Evolutionary conservation across 2,888 invertebrate genomes (phyloP).

Genomic region (Synergus itoensis): DNA sequence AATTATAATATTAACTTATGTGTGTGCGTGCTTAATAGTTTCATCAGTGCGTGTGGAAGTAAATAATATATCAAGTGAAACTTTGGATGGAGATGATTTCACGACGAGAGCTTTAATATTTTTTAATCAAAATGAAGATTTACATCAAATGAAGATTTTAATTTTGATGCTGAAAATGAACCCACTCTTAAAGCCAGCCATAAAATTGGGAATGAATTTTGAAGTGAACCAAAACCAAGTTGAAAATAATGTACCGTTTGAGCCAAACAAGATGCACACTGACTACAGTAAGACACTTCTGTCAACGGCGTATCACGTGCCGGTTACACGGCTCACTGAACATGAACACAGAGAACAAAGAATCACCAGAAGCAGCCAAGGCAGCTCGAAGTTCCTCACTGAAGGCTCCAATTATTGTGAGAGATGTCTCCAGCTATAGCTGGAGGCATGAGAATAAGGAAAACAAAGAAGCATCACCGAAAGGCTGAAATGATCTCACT

Average conservation of each 20-base stretch:
- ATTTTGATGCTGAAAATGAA: no score
- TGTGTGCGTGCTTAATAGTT: no score
- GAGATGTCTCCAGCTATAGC: slow-evolving; percentile 36
- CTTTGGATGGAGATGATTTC: no score
- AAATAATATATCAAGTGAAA: no score
- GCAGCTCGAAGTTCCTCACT: slow-evolving; percentile 21
- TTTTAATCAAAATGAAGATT: no score
- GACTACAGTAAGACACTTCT: slow-evolving; percentile 33
- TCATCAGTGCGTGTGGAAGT: no score
- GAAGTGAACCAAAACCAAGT: neutral
- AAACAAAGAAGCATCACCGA: slow-evolving; percentile 31
- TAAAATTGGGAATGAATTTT: no score
- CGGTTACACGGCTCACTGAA: slow-evolving; percentile 41
- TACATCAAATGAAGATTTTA: no score
- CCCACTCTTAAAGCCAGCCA: no score
- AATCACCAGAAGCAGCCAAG: slow-evolving; percentile 20
- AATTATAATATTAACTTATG: no score
- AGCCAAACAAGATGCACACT: slow-evolving; percentile 24
- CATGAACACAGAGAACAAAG: slow-evolving; percentile 41
- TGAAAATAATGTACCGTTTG: slow-evolving; percentile 21
- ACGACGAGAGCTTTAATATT: no score
- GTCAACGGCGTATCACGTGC: slow-evolving; percentile 34
- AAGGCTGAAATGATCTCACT: slow-evolving; percentile 29
- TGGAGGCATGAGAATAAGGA: slow-evolving; percentile 35
- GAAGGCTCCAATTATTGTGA: slow-evolving; percentile 41